phyloP scores from a whole-genome alignment of 2,888 invertebrate genomes.

The Lepidonotus clava region DNA sequence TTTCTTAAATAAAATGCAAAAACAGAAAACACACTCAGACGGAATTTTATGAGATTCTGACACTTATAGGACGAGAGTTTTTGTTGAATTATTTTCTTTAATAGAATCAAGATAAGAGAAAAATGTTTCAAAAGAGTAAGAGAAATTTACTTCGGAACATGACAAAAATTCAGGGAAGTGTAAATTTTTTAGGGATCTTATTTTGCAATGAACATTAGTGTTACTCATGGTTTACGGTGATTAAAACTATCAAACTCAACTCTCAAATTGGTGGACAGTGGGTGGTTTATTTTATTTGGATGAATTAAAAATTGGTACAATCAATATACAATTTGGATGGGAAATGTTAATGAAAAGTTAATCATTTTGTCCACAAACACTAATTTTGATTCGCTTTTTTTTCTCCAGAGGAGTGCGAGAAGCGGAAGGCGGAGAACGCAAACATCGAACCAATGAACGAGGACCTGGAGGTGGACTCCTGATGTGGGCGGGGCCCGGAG shows the following conservation, averaged over 20 bases:
- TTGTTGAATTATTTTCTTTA: no score
- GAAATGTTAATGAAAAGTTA: neutral
- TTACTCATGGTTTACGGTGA: neutral
- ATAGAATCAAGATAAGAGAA: no score
- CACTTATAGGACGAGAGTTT: no score
- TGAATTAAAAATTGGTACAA: neutral
- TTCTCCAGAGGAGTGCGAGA: neutral
- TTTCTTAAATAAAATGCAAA: neutral
- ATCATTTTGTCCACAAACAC: neutral
- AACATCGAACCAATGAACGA: slow-evolving; percentile 36
- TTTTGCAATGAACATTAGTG: neutral
- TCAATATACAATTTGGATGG: neutral
- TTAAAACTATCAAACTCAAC: neutral
- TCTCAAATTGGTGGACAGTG: neutral
- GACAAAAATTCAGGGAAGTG: no score
- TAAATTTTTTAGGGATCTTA: no score
- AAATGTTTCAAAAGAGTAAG: no score
- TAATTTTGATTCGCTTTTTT: neutral
- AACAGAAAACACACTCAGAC: neutral
- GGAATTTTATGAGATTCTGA: no score
- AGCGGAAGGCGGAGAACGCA: neutral
- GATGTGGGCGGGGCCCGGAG: neutral
- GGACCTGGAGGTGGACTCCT: slow-evolving; percentile 30
- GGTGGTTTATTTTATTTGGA: neutral
- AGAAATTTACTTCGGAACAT: no score